Base-by-base conservation (phyloP, 1,140 invertebrate genomes). In the Agrypnia vestita region DNA sequence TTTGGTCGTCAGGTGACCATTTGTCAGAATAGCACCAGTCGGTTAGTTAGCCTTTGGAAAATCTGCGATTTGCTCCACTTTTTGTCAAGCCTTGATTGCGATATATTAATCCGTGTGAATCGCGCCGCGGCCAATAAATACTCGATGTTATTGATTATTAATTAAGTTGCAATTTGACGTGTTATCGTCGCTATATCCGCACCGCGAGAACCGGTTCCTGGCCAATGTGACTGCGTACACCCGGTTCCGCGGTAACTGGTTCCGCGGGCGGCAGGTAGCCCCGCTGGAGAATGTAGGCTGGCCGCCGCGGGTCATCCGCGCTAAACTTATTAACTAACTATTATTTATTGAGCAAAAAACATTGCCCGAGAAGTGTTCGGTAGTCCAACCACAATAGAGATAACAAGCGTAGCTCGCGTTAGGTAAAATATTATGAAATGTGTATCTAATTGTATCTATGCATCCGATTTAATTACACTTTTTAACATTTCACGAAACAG, bases 91-190 rank as follows among this genome's bases (percentile, higher is more conserved):
- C 43, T 71, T 71, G 67, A 71, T 71, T 71, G 67, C 67, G 67
- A 49, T 51, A 71, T 21, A 71, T 71, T 71, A 49, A 49, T 71
- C 47, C 71, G 71, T 73, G 71, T 73, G 71, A 73, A 73, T 73
- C 8, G 25, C 71, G 55, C 71, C 53, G 71, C 49, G 71, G 19
- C 21, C 71, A 73, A 73, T 73, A 73, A 73, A 73, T 73, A 35
- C 49, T 35, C 71, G 0, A 47, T 1, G 51, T 73, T 73, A 73
- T 73, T 73, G 71, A 73, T 73, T 56, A 73, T 73, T 73, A 73
- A 73, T 73, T 73, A 73, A 73, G 71, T 73, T 73, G 71, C 71
- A 73, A 73, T 73, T 55, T 19, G 71, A 73, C 43, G 71, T 56
- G 49, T 73, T 73, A 73, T 56, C 71, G 53, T 44, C 21, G 43